Evolutionary conservation across 2,797 vertebrate species (phyloP).

Genomic region (Danio kyathit): DNA sequence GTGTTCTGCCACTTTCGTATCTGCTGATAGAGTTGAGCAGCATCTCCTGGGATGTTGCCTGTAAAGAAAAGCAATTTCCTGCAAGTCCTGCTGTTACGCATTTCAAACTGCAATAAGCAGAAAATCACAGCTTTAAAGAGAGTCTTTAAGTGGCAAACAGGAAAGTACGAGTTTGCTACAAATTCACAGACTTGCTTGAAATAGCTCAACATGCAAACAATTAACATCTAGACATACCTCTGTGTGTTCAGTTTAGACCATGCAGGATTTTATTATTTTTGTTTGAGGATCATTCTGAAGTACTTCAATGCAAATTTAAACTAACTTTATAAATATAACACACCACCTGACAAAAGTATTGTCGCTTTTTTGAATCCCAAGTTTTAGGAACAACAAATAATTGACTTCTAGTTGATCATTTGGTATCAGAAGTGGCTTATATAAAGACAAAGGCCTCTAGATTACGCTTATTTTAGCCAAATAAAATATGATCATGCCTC

Average conservation of each 20-base stretch:
- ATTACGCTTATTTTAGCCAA: too few relatives aligned
- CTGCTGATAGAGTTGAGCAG: neutral
- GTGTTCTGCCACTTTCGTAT: neutral
- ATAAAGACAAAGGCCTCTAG: too few relatives aligned
- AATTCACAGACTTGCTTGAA: neutral
- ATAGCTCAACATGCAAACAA: neutral
- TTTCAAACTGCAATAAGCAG: neutral
- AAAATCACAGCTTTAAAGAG: conserved; percentile 11
- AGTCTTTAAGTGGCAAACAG: neutral
- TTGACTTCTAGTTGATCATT: too few relatives aligned
- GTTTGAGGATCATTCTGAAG: neutral
- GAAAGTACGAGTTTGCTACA: neutral
- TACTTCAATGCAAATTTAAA: too few relatives aligned
- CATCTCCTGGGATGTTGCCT: neutral
- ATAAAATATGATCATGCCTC: too few relatives aligned
- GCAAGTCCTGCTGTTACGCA: neutral
- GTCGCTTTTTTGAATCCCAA: too few relatives aligned
- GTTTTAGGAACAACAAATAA: too few relatives aligned
- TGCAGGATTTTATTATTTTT: neutral
- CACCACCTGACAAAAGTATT: too few relatives aligned
- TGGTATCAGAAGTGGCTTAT: too few relatives aligned
- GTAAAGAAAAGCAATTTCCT: neutral
- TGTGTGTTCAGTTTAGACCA: neutral
- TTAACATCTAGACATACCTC: neutral
- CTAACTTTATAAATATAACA: too few relatives aligned